phyloP scores from a whole-genome alignment of 2,113 vertebrate species.

The Tautogolabrus adspersus region DNA sequence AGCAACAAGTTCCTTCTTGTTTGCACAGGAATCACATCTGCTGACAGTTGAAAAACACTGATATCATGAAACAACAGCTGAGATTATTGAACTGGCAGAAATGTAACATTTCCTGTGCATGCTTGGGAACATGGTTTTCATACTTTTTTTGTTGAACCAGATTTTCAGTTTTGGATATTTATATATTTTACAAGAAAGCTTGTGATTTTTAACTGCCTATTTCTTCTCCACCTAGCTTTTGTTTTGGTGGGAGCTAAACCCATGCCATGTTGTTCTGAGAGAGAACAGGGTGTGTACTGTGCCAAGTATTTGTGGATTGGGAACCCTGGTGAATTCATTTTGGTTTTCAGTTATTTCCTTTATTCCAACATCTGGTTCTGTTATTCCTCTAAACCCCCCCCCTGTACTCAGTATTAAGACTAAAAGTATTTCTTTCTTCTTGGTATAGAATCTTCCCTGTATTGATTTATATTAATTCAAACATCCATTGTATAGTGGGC shows the following conservation, averaged over 20 bases:
- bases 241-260: slow-evolving; percentile 51
- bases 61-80: slow-evolving; percentile 43
- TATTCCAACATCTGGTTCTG: slow-evolving; percentile 63
- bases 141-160: background rate
- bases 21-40: slow-evolving; percentile 56
- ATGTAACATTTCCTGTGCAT: slow-evolving; percentile 21
- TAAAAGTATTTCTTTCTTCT: slow-evolving; percentile 11
- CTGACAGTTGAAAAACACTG: slow-evolving; percentile 30
- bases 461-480: slow-evolving; percentile 11
- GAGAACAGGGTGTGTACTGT: slow-evolving; percentile 42
- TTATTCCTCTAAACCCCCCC: slow-evolving; percentile 36
- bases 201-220: slow-evolving; percentile 9
- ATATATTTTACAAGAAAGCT: background rate
- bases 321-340: slow-evolving; percentile 68
- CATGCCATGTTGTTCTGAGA: slow-evolving; percentile 45
- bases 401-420: slow-evolving; percentile 30
- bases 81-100: slow-evolving; percentile 29
- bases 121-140: background rate
- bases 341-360: slow-evolving; percentile 43
- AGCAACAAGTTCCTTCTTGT: slow-evolving; percentile 44
- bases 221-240: slow-evolving; percentile 18
- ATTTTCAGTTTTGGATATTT: slow-evolving; percentile 28
- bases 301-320: slow-evolving; percentile 69
- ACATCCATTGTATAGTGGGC: slow-evolving; percentile 2
- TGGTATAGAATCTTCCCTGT: slow-evolving; percentile 23